Percentiles rank a stretch among this genome's conserved stretches.
Conservation (phyloP, 2,888 invertebrate genomes). For the Pimpla rufipes region DNA sequence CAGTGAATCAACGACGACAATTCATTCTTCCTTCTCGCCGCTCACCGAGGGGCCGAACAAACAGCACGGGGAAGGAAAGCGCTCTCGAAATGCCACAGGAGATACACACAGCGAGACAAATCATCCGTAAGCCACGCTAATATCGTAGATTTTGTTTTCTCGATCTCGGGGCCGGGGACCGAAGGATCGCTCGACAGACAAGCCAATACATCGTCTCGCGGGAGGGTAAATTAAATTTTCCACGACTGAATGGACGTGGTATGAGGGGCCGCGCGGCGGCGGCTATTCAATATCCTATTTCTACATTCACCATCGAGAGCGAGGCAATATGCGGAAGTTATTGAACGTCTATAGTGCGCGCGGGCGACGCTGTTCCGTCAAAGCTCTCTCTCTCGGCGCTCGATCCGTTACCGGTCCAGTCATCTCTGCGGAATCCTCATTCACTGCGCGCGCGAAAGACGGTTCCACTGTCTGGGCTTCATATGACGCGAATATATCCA, state of each 20-base stretch:
- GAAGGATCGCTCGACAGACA: constrained; percentile 3
- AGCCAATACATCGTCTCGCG: constrained; percentile 42
- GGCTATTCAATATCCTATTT: constrained; percentile 51
- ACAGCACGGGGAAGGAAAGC: neutral
- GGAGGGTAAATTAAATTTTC: constrained; percentile 42
- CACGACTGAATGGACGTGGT: constrained; percentile 44
- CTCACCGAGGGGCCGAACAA: neutral
- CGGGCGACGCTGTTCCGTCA: constrained; percentile 28
- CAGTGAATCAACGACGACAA: no score
- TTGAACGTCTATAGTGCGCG: constrained; percentile 42
- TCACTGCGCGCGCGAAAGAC: constrained; percentile 9
- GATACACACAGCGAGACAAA: neutral
- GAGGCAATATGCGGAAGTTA: constrained; percentile 62
- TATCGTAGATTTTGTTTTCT: constrained; percentile 11
- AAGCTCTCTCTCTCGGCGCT: constrained; percentile 31
- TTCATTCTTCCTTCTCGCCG: no score
- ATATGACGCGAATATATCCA: constrained; percentile 34
- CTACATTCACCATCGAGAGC: constrained; percentile 47
- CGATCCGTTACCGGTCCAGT: constrained; percentile 51
- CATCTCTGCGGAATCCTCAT: constrained; percentile 38
- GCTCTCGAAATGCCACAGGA: neutral
- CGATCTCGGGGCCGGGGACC: neutral
- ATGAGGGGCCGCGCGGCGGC: constrained; percentile 9
- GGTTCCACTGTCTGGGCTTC: constrained; percentile 18
- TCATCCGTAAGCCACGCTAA: neutral